Evolutionary conservation across 2,888 invertebrate genomes (phyloP).

Genomic region (Helicoverpa assulta): DNA sequence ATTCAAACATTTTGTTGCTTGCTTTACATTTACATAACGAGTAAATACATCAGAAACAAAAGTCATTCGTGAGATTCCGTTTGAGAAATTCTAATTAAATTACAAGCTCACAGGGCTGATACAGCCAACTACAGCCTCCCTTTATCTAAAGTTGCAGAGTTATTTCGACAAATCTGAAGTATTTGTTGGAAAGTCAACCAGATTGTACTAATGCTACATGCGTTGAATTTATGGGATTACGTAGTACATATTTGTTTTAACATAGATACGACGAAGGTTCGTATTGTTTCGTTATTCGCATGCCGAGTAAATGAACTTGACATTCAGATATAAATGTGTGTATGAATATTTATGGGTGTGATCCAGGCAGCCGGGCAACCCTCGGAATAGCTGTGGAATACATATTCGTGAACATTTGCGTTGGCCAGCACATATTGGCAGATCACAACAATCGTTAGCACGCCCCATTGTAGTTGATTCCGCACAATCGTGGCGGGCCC

Average conservation of each 20-base stretch:
- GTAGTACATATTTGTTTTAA: slow-evolving; percentile 68
- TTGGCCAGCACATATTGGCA: slow-evolving; percentile 57
- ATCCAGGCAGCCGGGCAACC: slow-evolving; percentile 16
- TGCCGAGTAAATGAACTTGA: slow-evolving; percentile 35
- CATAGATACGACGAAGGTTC: slow-evolving; percentile 45
- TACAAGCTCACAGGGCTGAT: slow-evolving; percentile 73
- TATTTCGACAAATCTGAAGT: slow-evolving; percentile 82
- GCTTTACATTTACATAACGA: slow-evolving; percentile 70
- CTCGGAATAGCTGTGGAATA: slow-evolving; percentile 46
- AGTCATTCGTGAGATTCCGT: slow-evolving; percentile 82
- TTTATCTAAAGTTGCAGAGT: slow-evolving; percentile 81
- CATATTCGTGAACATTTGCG: slow-evolving; percentile 38
- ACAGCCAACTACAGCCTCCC: slow-evolving; percentile 77
- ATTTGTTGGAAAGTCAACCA: slow-evolving; percentile 77
- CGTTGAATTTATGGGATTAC: slow-evolving; percentile 70
- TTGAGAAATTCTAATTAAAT: slow-evolving; percentile 85
- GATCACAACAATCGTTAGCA: slow-evolving; percentile 61
- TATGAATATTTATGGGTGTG: slow-evolving; percentile 35
- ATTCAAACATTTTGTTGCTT: slow-evolving; percentile 67
- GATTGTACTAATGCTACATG: slow-evolving; percentile 71
- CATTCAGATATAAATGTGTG: slow-evolving; percentile 19
- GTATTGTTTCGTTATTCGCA: slow-evolving; percentile 55
- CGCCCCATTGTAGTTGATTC: slow-evolving; percentile 65
- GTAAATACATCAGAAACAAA: slow-evolving; percentile 78
- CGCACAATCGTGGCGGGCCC: slow-evolving; percentile 63